These are phyloP conservation scores for Microctonus brassicae DNA, from an alignment of 2,888 invertebrate species.

Conservation along the genomic window DNA sequence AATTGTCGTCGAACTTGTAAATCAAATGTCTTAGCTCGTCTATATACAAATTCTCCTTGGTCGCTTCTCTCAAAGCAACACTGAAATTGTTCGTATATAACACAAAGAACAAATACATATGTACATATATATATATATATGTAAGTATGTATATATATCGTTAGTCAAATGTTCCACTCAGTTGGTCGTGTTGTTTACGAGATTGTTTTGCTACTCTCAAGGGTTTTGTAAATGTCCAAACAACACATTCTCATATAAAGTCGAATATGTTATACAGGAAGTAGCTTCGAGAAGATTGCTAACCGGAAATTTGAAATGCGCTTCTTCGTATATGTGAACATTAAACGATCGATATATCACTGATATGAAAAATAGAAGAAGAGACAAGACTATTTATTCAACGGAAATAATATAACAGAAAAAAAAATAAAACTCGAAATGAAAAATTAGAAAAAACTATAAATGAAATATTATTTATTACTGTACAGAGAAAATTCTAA, in stretches of 20 bases:
- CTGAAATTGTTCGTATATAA: neutral
- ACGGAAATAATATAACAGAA: too few relatives aligned
- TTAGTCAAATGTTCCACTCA: slow-evolving; percentile 2
- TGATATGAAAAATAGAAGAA: too few relatives aligned
- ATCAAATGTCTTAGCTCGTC: neutral
- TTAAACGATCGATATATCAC: neutral
- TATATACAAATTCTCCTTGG: neutral
- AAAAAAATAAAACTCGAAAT: too few relatives aligned
- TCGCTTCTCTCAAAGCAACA: neutral
- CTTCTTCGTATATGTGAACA: neutral
- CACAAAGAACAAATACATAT: neutral
- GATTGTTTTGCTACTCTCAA: neutral
- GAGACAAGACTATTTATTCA: too few relatives aligned
- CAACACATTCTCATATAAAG: too few relatives aligned
- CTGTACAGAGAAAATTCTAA: too few relatives aligned
- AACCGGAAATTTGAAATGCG: neutral
- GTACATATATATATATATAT: neutral
- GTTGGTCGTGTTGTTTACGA: slow-evolving; percentile 4
- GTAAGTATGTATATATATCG: neutral
- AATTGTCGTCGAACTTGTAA: neutral
- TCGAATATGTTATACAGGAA: too few relatives aligned
- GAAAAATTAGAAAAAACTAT: too few relatives aligned
- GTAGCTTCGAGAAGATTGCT: neutral
- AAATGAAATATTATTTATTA: too few relatives aligned
- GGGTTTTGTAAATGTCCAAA: neutral